These are phyloP conservation scores for Drosophila persimilis DNA, from an alignment of 1,140 invertebrate genomes.

Conservation along the genomic window DNA sequence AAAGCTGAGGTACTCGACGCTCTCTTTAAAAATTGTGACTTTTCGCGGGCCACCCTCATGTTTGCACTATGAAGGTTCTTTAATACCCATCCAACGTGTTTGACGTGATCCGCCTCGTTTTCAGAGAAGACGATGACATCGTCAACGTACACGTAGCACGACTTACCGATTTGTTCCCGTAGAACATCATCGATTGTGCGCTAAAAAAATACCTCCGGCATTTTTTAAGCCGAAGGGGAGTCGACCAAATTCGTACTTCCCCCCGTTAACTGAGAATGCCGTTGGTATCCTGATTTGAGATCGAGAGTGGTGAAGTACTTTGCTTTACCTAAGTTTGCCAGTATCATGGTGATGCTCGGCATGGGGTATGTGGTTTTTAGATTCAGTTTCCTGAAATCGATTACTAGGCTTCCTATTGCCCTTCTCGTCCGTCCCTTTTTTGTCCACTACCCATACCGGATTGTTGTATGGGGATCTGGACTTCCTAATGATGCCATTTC, in stretches of 20 bases:
- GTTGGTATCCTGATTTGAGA: conserved; percentile 82
- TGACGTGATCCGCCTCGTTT: no score
- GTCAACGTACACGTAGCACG: no score
- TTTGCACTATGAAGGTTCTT: background rate
- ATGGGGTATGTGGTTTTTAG: conserved; percentile 83
- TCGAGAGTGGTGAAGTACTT: conserved; percentile 34
- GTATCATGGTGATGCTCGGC: conserved; percentile 81
- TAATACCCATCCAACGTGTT: background rate
- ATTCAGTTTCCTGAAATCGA: conserved; percentile 80
- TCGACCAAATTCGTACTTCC: conserved; percentile 40
- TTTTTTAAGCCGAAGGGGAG: conserved; percentile 82
- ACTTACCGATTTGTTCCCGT: no score
- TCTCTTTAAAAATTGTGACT: no score
- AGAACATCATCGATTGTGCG: no score
- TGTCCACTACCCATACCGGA: conserved; percentile 49
- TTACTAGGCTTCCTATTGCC: conserved; percentile 49
- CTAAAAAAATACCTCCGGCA: conserved; percentile 35
- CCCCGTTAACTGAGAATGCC: conserved; percentile 29
- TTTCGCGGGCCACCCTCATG: no score
- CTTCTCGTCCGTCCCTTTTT: conserved; percentile 37
- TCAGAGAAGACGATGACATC: no score
- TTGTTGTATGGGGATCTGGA: no score
- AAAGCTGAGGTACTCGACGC: no score
- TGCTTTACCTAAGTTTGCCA: conserved; percentile 29
- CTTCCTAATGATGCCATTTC: conserved; percentile 14